These are phyloP conservation scores for Lochmaea capreae DNA, from an alignment of 2,888 invertebrate species.

Conservation along the genomic window DNA sequence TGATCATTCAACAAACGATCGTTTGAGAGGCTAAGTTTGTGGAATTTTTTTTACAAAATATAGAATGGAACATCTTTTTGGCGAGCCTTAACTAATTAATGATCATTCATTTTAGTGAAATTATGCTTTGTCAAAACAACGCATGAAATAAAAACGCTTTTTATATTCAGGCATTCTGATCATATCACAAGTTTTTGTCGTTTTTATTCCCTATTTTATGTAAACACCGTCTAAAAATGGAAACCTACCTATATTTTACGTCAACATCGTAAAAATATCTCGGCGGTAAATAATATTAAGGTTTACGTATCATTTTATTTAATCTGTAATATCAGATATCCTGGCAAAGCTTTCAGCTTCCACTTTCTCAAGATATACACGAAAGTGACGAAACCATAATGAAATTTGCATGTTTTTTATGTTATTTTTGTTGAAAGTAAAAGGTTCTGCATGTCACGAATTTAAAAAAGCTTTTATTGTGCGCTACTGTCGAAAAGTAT, in stretches of 20 bases:
- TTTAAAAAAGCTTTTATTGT: not conserved
- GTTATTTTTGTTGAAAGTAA: conserved; percentile 3
- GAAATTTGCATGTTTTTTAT: conserved; percentile 1
- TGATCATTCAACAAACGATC: too few species aligned
- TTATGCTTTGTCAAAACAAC: too few species aligned
- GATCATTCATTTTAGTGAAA: too few species aligned
- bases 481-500: not conserved
- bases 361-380: not conserved
- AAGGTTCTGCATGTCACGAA: not conserved
- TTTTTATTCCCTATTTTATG: too few species aligned
- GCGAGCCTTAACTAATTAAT: too few species aligned
- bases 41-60: too few species aligned
- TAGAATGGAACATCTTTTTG: too few species aligned
- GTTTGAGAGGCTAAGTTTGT: too few species aligned
- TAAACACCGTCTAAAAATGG: too few species aligned
- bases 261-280: not conserved
- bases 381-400: conserved; percentile 1
- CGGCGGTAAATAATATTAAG: not conserved
- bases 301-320: conserved; percentile 3
- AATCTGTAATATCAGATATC: not conserved
- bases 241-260: not conserved
- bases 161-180: too few species aligned
- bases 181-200: too few species aligned
- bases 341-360: not conserved
- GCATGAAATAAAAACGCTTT: too few species aligned